Conservation (phyloP, 2,888 invertebrate species). For the Erebia epiphron region DNA sequence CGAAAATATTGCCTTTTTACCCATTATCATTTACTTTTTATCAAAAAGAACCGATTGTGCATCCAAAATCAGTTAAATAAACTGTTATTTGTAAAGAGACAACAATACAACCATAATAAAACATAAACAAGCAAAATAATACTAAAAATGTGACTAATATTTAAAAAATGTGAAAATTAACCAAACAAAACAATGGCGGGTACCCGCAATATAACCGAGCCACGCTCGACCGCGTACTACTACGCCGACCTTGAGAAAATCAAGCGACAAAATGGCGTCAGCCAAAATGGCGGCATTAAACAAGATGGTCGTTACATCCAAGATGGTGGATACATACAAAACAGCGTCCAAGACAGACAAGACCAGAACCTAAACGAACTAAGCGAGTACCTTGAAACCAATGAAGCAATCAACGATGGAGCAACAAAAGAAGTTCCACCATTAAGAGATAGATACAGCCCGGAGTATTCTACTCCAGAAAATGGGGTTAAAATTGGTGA, state of each 20-base stretch:
- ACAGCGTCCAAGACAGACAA: conserved; percentile 24
- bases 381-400: conserved; percentile 69
- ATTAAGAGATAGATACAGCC: conserved; percentile 62
- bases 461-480: conserved; percentile 64
- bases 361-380: conserved; percentile 74
- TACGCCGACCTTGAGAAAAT: conserved; percentile 83
- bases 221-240: conserved; percentile 83
- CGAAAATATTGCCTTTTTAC: too few relatives aligned
- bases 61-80: neutral
- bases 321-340: conserved; percentile 33
- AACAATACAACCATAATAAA: neutral
- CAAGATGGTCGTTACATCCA: conserved; percentile 43
- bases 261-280: conserved; percentile 61
- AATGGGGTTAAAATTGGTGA: conserved; percentile 60
- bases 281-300: conserved; percentile 32
- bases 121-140: neutral
- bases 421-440: conserved; percentile 66
- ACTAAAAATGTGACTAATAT: conserved; percentile 30
- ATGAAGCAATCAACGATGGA: conserved; percentile 66
- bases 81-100: neutral
- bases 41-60: conserved; percentile 6
- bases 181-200: conserved; percentile 53
- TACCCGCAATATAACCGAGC: conserved; percentile 72
- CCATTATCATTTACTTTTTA: neutral
- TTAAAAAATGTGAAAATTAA: conserved; percentile 46